A percentile compares a stretch with the other conserved stretches of the same genome.
These are phyloP conservation scores for Eudyptes chrysolophus DNA, from an alignment of 2,113 vertebrate species.

Conservation along the genomic window DNA sequence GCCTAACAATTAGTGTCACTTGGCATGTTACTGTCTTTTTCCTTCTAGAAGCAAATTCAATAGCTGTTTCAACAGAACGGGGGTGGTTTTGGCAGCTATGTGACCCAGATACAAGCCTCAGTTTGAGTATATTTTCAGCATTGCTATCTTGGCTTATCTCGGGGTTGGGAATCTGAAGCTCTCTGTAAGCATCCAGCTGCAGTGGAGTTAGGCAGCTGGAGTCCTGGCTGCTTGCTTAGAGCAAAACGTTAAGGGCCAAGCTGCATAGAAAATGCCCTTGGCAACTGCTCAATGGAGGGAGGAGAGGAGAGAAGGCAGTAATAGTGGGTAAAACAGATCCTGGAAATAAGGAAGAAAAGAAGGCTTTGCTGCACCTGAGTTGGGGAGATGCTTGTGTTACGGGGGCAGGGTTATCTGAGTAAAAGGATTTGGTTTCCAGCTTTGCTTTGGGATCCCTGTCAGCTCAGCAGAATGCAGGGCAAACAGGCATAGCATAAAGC, in stretches of 20 bases:
- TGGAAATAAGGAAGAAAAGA: neutral
- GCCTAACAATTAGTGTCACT: slow-evolving; percentile 71
- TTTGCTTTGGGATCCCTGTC: neutral
- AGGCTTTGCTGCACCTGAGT: neutral
- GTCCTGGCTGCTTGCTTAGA: slow-evolving; percentile 47
- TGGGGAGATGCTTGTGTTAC: neutral
- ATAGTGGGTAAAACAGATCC: neutral
- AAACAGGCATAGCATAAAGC: neutral
- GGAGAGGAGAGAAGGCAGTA: neutral
- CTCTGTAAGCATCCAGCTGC: slow-evolving; percentile 58
- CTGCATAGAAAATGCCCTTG: slow-evolving; percentile 46
- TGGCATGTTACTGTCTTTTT: slow-evolving; percentile 51
- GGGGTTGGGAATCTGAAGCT: slow-evolving; percentile 32
- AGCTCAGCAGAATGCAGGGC: neutral
- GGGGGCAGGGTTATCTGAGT: neutral
- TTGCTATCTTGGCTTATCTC: slow-evolving; percentile 51
- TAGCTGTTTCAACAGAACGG: slow-evolving; percentile 51
- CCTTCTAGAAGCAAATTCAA: slow-evolving; percentile 64
- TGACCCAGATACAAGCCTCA: slow-evolving; percentile 58
- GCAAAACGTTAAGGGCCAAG: slow-evolving; percentile 23
- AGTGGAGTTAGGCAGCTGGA: slow-evolving; percentile 50
- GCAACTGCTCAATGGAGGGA: neutral
- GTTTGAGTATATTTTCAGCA: slow-evolving; percentile 52
- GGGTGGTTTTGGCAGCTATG: slow-evolving; percentile 60
- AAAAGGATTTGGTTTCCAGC: neutral